Conservation (phyloP, 2,888 invertebrate genomes). For the Eupithecia insigniata region DNA sequence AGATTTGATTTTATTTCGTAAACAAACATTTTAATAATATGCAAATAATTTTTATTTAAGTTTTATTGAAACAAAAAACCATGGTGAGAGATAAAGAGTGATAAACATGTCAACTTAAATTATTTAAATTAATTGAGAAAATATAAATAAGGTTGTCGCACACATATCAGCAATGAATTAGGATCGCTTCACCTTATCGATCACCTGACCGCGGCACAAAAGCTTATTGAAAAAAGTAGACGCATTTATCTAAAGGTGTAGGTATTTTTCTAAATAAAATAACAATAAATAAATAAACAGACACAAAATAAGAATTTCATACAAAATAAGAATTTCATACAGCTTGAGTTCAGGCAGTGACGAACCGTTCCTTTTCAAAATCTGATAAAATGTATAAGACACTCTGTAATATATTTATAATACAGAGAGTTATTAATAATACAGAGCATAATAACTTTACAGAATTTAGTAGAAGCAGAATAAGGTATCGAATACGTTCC, state of each 20-base stretch:
- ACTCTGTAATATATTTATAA: not conserved
- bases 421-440: not conserved
- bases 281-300: not conserved
- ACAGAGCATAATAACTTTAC: slow-evolving; percentile 3
- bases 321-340: not conserved
- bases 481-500: slow-evolving; percentile 27
- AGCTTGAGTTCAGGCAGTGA: not conserved
- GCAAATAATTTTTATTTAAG: not conserved
- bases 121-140: not conserved
- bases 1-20: slow-evolving; percentile 8
- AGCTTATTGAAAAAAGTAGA: not conserved
- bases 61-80: not conserved
- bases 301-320: too few species aligned
- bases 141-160: not conserved
- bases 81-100: not conserved
- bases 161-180: not conserved
- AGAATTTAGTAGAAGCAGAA: slow-evolving; percentile 17
- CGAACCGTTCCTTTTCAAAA: not conserved
- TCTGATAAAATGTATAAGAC: not conserved
- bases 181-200: not conserved
- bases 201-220: too few species aligned
- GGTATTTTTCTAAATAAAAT: not conserved
- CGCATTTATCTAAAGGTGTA: not conserved
- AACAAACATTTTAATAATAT: not conserved
- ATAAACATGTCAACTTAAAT: not conserved